phyloP scores from a whole-genome alignment of 2,797 vertebrate genomes.

The Rhinatrema bivittatum region DNA sequence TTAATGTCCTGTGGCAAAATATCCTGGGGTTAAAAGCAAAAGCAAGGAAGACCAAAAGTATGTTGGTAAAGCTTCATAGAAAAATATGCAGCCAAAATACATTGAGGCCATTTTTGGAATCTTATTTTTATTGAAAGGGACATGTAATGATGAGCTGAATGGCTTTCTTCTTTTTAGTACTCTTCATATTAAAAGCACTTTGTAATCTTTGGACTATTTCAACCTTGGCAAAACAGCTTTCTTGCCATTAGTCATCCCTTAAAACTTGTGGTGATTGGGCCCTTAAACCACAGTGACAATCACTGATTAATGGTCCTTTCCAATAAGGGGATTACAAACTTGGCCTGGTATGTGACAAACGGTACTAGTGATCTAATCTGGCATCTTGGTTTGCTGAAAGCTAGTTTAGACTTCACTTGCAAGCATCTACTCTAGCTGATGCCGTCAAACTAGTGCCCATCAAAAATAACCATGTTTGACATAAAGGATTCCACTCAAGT shows the following conservation, averaged over 20 bases:
- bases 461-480: conserved; percentile 15
- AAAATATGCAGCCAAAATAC: background rate
- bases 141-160: background rate
- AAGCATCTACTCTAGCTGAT: conserved; percentile 2
- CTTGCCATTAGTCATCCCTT: background rate
- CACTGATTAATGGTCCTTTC: conserved; percentile 9
- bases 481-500: conserved; percentile 2
- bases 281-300: background rate
- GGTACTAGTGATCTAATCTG: conserved; percentile 8
- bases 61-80: background rate
- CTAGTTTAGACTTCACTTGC: background rate
- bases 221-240: background rate
- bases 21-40: too few species aligned
- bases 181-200: conserved; percentile 9
- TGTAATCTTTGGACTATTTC: conserved; percentile 2
- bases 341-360: conserved; percentile 7
- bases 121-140: background rate
- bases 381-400: background rate
- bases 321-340: conserved; percentile 2
- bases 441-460: conserved; percentile 2
- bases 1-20: too few species aligned
- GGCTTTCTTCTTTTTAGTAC: background rate
- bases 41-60: too few species aligned
- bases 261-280: background rate
- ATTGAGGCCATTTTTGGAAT: background rate